A percentile compares a stretch with the other conserved stretches of the same genome.
phyloP scores from a whole-genome alignment of 2,113 vertebrate genomes.

The Indri indri region DNA sequence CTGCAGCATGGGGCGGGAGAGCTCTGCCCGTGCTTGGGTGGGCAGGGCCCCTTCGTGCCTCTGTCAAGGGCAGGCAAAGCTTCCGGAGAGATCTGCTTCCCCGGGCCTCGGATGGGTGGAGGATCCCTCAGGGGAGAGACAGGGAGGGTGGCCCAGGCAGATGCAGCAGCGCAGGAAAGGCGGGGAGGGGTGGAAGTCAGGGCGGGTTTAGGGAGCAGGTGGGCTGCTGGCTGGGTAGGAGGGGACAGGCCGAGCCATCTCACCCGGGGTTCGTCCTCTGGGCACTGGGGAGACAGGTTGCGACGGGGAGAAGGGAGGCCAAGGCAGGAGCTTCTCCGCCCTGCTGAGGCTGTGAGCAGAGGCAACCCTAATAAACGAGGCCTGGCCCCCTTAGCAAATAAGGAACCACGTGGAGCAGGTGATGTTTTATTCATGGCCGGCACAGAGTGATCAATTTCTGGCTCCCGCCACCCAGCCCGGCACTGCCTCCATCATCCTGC shows the following conservation, averaged over 20 bases:
- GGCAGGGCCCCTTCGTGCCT: fast-evolving
- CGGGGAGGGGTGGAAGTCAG: fast-evolving
- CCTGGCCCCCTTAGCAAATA: conserved; percentile 35
- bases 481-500: conserved; percentile 75
- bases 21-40: fast-evolving
- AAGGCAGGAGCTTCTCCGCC: not conserved
- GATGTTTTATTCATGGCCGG: conserved; percentile 72
- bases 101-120: not conserved
- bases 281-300: not conserved
- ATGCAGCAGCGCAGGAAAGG: not conserved
- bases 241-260: no score
- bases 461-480: conserved; percentile 28
- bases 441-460: conserved; percentile 53
- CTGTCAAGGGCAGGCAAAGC: fast-evolving
- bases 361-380: not conserved
- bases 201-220: not conserved
- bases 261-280: not conserved
- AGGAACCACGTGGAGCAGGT: not conserved
- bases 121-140: not conserved
- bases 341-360: not conserved
- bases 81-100: not conserved
- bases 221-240: not conserved
- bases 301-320: not conserved
- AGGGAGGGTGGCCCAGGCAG: not conserved
- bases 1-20: fast-evolving